Base-by-base conservation (phyloP, 2,113 vertebrate genomes). In the Cariama cristata region DNA sequence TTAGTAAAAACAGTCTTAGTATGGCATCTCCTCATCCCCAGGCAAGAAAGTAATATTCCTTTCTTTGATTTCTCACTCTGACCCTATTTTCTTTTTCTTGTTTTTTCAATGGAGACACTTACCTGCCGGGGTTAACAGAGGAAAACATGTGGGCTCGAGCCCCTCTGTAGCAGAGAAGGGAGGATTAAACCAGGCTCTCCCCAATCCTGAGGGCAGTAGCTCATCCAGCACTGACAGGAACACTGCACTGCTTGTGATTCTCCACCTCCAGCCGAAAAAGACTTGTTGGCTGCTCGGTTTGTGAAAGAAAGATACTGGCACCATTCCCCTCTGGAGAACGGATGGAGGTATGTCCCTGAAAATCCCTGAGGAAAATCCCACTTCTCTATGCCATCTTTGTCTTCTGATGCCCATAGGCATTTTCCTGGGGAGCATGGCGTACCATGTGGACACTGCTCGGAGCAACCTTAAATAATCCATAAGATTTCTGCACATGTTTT, bases 131-230 rank as follows among this genome's bases (percentile, higher is more conserved):
- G 23, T 17, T 55, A 55, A 28, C 11, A 74, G 59, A 50, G 14
- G 17, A 82, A 55, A 85, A 60, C 3, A 3, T 1, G 19, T 16
- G 75, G 35, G 8, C 35, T 88, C 0, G 0, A 73, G 12, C 6
- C 42, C 28, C 60, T 49, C 35, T 32, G 20, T 20, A 49, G 53
- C 30, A 82, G 40, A 56, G 40, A 56, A 50, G 8, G 9, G 58
- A 91, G 22, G 12, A 40, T 44, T 64, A 67, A 79, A 56, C 5
- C 15, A 59, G 23, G 12, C 20, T 44, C 3, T 44, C 11, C 49
- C 9, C 0, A 0, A 5, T 58, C 30, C 53, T 32, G 42, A 58
- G 42, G 42, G 22, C 2, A 0, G 68, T 63, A 15, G 8, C 35
- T 72, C 58, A 60, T 19, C 35, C 28, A 30, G 63, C 22, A 20